Evolutionary conservation across 2,888 invertebrate genomes (phyloP).

Genomic region (Mythimna pallens): DNA sequence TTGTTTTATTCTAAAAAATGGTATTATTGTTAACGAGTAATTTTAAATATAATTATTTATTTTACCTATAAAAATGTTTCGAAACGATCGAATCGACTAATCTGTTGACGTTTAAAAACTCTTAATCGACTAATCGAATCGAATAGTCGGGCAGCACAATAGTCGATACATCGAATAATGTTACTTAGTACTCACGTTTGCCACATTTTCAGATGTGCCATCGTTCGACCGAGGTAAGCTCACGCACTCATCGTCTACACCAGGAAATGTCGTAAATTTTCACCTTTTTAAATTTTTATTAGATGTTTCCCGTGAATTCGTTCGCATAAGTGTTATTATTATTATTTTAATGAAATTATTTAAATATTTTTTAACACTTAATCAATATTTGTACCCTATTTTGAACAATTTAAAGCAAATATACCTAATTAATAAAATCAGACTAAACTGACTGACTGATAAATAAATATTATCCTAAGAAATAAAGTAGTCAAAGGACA

Average conservation of each 20-base stretch:
- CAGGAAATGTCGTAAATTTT: slow-evolving; percentile 85
- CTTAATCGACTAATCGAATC: slow-evolving; percentile 19
- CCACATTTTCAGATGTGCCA: slow-evolving; percentile 87
- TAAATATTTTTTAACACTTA: not conserved
- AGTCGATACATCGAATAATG: slow-evolving; percentile 64
- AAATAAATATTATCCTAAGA: not conserved
- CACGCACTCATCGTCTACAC: slow-evolving; percentile 78
- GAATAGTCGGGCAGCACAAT: slow-evolving; percentile 54
- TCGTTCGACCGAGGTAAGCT: slow-evolving; percentile 87
- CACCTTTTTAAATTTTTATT: slow-evolving; percentile 69
- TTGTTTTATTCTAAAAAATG: not conserved
- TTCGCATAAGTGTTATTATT: slow-evolving; percentile 39
- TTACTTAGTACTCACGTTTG: slow-evolving; percentile 77
- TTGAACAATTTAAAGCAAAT: not conserved
- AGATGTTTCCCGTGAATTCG: slow-evolving; percentile 57
- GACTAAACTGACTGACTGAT: not conserved
- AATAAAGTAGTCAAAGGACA: not conserved
- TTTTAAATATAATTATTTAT: not conserved
- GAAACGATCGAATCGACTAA: slow-evolving; percentile 57
- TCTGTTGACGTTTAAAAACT: slow-evolving; percentile 37
- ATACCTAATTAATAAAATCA: not conserved
- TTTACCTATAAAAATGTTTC: slow-evolving; percentile 4
- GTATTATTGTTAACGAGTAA: not conserved
- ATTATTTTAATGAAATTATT: slow-evolving; percentile 30
- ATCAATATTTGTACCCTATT: not conserved